A percentile compares a stretch with the other conserved stretches of the same genome.
These are phyloP conservation scores for Channallabes apus DNA, from an alignment of 2,797 vertebrate species.

Conservation along the genomic window DNA sequence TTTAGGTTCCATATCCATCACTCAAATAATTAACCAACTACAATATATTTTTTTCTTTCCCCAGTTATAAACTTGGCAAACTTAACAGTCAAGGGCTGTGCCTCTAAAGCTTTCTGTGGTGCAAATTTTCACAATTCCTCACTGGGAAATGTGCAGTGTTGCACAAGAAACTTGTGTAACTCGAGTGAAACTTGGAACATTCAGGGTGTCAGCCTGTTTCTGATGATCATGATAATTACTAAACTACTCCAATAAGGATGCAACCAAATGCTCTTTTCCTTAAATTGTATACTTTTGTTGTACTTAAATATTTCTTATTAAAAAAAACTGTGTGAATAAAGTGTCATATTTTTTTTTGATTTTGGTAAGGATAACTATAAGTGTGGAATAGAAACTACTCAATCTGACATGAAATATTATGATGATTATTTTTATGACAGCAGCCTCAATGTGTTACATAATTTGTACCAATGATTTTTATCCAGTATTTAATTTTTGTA, in stretches of 20 bases:
- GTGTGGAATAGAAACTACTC: background rate
- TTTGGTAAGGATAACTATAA: background rate
- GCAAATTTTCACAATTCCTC: background rate
- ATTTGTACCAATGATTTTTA: too few relatives aligned
- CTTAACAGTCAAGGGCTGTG: conserved; percentile 20
- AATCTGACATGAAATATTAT: background rate
- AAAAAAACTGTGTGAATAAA: background rate
- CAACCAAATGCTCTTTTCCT: background rate
- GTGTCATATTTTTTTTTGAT: background rate
- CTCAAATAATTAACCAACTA: background rate
- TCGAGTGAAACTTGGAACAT: background rate
- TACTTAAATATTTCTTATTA: background rate
- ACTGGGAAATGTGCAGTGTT: background rate
- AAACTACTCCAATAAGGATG: background rate
- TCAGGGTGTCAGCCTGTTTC: background rate
- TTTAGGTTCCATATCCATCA: background rate
- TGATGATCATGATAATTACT: background rate
- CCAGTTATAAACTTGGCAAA: conserved; percentile 14
- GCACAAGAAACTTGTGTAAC: background rate
- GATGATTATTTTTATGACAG: background rate
- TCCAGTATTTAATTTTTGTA: too few relatives aligned
- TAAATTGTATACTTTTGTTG: background rate
- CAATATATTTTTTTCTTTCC: background rate
- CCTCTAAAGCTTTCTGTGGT: conserved; percentile 3
- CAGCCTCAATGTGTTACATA: too few relatives aligned